phyloP scores from a whole-genome alignment of 2,113 vertebrate genomes.

The Rhineura floridana region DNA sequence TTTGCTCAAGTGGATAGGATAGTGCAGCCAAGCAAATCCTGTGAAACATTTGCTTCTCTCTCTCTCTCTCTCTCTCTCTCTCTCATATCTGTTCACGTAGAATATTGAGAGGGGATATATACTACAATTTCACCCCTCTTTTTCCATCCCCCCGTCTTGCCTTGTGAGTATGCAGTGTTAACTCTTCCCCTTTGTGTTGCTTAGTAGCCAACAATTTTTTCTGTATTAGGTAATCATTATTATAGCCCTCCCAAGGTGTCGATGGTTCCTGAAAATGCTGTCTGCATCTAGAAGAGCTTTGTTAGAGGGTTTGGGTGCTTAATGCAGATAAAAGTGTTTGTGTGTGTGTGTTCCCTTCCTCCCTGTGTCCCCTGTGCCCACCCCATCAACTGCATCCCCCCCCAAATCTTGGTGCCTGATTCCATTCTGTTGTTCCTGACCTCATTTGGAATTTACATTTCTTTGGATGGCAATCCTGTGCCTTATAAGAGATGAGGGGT shows the following conservation, averaged over 20 bases:
- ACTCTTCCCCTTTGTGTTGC: background rate
- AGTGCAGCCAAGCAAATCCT: background rate
- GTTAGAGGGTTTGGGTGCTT: accelerated
- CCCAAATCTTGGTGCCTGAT: background rate
- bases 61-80: background rate
- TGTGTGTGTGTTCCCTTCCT: background rate
- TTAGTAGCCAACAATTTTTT: conserved; percentile 15
- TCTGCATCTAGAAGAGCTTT: background rate
- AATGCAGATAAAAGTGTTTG: background rate
- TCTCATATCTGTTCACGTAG: background rate
- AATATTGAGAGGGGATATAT: background rate
- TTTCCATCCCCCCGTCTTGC: background rate
- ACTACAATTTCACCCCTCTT: too few species aligned
- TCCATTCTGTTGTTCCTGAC: conserved; percentile 13
- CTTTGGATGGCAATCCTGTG: conserved; percentile 17
- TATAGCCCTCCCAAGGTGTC: background rate
- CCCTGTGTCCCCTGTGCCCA: background rate
- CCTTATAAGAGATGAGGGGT: conserved; percentile 32
- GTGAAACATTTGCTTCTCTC: background rate
- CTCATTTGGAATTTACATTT: conserved; percentile 46
- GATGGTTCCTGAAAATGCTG: background rate
- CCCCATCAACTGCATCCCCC: background rate
- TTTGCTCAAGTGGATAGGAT: background rate
- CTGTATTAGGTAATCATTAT: background rate
- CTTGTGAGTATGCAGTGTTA: background rate